Base-by-base conservation (phyloP, 2,797 vertebrate genomes). In the Coregonus ussuriensis region DNA sequence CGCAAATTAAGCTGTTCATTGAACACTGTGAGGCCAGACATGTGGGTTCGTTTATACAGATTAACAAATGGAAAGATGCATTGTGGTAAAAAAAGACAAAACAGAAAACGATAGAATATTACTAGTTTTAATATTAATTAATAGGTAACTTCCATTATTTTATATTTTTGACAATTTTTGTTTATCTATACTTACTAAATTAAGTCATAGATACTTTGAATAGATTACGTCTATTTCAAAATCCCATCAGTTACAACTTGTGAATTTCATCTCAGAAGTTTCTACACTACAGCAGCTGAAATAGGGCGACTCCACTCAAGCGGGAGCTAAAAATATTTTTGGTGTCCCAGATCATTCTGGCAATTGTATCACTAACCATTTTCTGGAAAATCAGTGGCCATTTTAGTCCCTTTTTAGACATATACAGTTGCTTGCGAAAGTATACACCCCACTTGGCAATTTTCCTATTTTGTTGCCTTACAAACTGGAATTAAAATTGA, bases 1-100 rank as follows among this genome's bases (percentile, higher is more conserved):
- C 89, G 94, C 96, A 98, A 98, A 99, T 98, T 97, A 99, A 98
- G 97, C 96, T 95, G 96, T 98, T 95, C 90, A 95, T 95, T 96
- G 90, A 91, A 88, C 91, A 89, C 86, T 81, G 82, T 76, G 86
- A 67, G 86, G 86, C 87, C 7, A 13, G 11, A 75, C 88, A 2
- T 86, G 83, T 83, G 88, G 88, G 86, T 84, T 88, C 84, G 88
- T 92, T 94, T 92, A 88, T 89, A 91, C 90, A 93, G 94, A 93
- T 94, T 90, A 94, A 93, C 88, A 93, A 93, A 92, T 91, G 83
- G 90, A 89, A 92, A 90, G 86, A 83, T 84, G 84, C 82, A 81
- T 72, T 76, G 79, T 33, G 41, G 9, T 13, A 9, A 9, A 11
- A 11, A 9, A 25, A 25, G 25, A 25, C 25, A 25, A 25, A 25